Conservation (phyloP, 2,113 vertebrate genomes). For the Charina bottae region DNA sequence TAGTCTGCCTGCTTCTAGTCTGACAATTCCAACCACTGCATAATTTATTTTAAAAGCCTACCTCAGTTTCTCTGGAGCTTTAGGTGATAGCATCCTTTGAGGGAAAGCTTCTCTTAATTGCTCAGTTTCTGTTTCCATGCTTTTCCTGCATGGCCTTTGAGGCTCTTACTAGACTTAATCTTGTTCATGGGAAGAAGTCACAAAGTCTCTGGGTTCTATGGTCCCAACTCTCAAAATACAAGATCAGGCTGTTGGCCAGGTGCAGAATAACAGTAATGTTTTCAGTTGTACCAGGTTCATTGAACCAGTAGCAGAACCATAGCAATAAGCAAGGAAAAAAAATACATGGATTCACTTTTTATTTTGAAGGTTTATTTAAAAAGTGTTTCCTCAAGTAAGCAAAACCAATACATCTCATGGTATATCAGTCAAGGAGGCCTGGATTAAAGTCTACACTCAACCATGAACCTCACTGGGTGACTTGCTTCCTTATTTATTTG, state of each 20-base stretch:
- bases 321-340: no score
- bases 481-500: no score
- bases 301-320: no score
- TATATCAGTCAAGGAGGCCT: no score
- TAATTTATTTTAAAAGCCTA: not conserved
- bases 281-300: no score
- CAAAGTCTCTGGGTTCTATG: not conserved
- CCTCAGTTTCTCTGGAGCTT: not conserved
- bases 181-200: not conserved
- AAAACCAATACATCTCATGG: no score
- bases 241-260: not conserved
- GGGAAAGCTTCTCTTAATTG: not conserved
- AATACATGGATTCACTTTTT: no score
- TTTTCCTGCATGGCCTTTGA: not conserved
- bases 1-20: not conserved
- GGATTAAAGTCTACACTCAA: no score
- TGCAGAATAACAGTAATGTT: not conserved
- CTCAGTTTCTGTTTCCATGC: not conserved
- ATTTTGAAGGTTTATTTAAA: no score
- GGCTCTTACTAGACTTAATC: not conserved
- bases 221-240: not conserved
- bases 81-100: not conserved
- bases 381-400: no score
- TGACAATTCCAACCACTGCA: not conserved
- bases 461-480: no score